These are phyloP conservation scores for Hemitrygon akajei DNA, from an alignment of 2,797 vertebrate genomes.

Conservation along the genomic window DNA sequence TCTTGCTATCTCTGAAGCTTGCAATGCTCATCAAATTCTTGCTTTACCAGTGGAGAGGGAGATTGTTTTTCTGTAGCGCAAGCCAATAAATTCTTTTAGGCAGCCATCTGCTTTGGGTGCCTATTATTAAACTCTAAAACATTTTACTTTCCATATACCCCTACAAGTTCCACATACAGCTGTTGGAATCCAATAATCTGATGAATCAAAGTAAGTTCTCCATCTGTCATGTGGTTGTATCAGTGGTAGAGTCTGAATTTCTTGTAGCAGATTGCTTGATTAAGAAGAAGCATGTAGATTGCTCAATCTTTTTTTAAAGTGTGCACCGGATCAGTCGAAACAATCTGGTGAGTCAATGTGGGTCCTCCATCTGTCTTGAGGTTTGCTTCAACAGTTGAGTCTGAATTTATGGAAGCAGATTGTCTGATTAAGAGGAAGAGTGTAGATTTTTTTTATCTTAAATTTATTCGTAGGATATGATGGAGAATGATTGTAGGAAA, in stretches of 20 bases:
- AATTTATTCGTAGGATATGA: no score
- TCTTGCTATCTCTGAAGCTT: not conserved
- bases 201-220: not conserved
- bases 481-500: no score
- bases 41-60: not conserved
- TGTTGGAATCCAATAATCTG: not conserved
- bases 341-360: not conserved
- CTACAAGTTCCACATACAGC: not conserved
- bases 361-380: not conserved
- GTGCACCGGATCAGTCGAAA: no score
- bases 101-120: not conserved
- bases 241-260: not conserved
- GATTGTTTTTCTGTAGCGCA: not conserved
- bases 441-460: no score
- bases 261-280: not conserved
- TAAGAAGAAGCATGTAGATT: not conserved
- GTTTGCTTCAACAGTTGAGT: not conserved
- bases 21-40: slow-evolving; percentile 10
- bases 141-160: not conserved
- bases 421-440: no score
- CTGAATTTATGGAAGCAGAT: no score
- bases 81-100: not conserved
- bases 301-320: no score
- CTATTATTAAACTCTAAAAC: not conserved
- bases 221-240: not conserved